Conservation (phyloP, 1,140 invertebrate genomes). For the Drosophila mojavensis region DNA sequence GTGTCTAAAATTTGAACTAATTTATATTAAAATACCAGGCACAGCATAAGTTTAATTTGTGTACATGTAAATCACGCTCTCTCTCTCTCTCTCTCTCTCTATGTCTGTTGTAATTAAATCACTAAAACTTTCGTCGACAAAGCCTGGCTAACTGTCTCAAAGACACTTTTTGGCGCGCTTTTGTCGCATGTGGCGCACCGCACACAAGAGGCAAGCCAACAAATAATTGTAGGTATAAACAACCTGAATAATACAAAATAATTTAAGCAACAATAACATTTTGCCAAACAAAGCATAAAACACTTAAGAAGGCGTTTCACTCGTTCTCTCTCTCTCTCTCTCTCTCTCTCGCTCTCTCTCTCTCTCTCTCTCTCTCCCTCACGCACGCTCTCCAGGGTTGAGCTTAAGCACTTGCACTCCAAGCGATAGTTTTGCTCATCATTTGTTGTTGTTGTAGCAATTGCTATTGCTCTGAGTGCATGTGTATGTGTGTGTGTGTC, state of each 20-base stretch:
- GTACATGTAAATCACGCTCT: not conserved
- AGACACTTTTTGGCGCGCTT: slow-evolving; percentile 37
- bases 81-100: too few relatives aligned
- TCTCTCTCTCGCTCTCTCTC: not conserved
- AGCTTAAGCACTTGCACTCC: slow-evolving; percentile 57
- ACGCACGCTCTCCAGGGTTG: slow-evolving; percentile 1
- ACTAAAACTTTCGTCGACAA: not conserved
- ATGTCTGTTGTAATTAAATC: slow-evolving; percentile 5
- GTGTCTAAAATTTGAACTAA: slow-evolving; percentile 61
- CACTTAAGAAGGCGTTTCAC: slow-evolving; percentile 72
- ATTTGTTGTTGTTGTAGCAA: slow-evolving; percentile 31
- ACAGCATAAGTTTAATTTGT: not conserved
- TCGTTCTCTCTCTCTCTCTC: slow-evolving; percentile 12
- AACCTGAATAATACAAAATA: slow-evolving; percentile 77
- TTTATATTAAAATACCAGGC: slow-evolving; percentile 47
- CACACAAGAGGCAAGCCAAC: slow-evolving; percentile 19
- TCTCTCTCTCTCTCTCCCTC: not conserved
- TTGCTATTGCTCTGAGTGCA: slow-evolving; percentile 6
- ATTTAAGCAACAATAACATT: slow-evolving; percentile 80
- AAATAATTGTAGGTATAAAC: slow-evolving; percentile 36
- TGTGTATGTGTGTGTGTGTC: slow-evolving; percentile 11
- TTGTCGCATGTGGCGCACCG: slow-evolving; percentile 23
- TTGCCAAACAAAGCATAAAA: slow-evolving; percentile 81
- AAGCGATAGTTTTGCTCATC: slow-evolving; percentile 69
- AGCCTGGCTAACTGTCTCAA: too few relatives aligned